Base-by-base conservation (phyloP, 2,888 invertebrate species). In the Oconnorella tubifera region DNA sequence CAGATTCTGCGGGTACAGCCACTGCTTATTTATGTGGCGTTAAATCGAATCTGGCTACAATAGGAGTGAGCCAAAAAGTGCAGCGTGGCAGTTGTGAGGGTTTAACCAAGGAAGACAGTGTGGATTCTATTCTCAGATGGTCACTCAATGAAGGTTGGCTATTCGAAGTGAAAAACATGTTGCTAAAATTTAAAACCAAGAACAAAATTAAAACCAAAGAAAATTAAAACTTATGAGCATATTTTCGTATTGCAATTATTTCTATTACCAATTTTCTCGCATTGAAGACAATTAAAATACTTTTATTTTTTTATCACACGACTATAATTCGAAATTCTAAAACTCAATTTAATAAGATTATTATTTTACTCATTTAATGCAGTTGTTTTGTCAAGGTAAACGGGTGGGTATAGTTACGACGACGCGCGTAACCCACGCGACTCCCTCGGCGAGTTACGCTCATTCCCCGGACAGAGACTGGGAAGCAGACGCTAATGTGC, bases 361-460 rank as follows among this genome's bases (percentile, higher is more conserved):
- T n/a, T n/a, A n/a, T n/a, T n/a, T n/a, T n/a, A n/a, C n/a, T n/a
- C n/a, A n/a, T n/a, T n/a, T n/a, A n/a, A n/a, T n/a, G n/a, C n/a
- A n/a, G n/a, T n/a, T n/a, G n/a, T n/a, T n/a, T n/a, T n/a, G n/a
- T n/a, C n/a, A n/a, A 79, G 80, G 78, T 2, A 81, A 81, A 66
- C 73, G 76, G 28, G 76, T 75, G 0, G 82, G 81, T 0, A 56
- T 82, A 23, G 79, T 81, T 1, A 78, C 82, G 1, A 79, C 76
- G 2, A 75, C 81, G 1, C 74, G 81, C 19, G 66, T 82, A 48
- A 81, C 81, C 0, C 81, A 82, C 69, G 81, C 81, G 32, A 79
- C 81, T 0, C 81, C 81, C 0, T 77, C 77, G 1, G 76, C 77
- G 0, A 61, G 74, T 14, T 82, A 80, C 70, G 78, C 81, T 1